Conservation (phyloP, 2,113 vertebrate species). For the Enhydra lutris region DNA sequence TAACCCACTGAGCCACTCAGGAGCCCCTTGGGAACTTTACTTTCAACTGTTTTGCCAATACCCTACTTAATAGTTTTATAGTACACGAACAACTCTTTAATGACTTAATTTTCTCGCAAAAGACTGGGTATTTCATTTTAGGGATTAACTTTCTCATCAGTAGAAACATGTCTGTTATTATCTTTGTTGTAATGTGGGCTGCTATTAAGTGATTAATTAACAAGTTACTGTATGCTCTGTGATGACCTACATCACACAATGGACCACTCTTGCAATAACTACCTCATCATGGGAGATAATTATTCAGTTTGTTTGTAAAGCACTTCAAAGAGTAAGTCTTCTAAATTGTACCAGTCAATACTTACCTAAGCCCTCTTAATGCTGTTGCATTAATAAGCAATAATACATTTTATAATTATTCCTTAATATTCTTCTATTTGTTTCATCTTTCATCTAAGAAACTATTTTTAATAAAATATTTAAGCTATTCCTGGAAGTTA, state of each 20-base stretch:
- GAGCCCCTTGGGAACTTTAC: background rate
- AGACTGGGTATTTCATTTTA: background rate
- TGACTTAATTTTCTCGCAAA: background rate
- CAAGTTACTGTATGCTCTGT: background rate
- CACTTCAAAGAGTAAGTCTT: background rate
- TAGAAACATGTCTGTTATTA: background rate
- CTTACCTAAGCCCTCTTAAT: background rate
- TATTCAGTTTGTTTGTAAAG: background rate
- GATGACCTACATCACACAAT: background rate
- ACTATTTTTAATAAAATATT: background rate
- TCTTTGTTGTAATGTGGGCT: background rate
- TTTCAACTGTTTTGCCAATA: background rate
- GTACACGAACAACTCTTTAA: background rate
- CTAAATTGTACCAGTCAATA: background rate
- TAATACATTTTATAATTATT: background rate
- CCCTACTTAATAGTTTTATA: background rate
- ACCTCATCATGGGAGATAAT: background rate
- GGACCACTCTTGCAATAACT: background rate
- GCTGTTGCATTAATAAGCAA: background rate
- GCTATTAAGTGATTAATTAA: background rate
- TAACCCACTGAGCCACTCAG: too few relatives aligned
- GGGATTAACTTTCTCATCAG: background rate
- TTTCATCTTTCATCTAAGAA: background rate
- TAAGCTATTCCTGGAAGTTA: background rate
- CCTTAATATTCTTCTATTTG: background rate